Evolutionary conservation across 2,888 invertebrate species (phyloP).

Genomic region (Erynnis tages): DNA sequence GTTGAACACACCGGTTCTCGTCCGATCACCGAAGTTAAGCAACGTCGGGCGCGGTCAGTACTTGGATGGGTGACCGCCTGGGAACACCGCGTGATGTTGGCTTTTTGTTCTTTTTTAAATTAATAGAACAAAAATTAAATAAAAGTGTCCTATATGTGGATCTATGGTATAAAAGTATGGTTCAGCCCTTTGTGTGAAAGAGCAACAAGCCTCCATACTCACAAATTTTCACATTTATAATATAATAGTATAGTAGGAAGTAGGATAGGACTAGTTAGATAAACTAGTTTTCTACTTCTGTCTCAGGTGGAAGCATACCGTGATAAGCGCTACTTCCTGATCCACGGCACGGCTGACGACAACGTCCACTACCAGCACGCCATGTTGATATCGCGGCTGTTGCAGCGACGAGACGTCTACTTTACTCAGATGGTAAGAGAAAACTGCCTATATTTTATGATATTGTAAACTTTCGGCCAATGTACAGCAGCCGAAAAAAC

Average conservation of each 20-base stretch:
- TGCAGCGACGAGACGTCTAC: conserved; percentile 92
- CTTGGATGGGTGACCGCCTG: conserved; percentile 55
- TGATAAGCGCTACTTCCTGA: conserved; percentile 91
- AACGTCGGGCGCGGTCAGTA: conserved; percentile 43
- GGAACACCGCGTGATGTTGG: conserved; percentile 50
- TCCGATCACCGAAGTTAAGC: conserved; percentile 53
- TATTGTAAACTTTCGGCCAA: too few relatives aligned
- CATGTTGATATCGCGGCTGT: conserved; percentile 92
- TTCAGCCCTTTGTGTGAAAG: too few relatives aligned
- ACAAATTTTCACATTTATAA: too few relatives aligned
- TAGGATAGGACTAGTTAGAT: too few relatives aligned
- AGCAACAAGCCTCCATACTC: too few relatives aligned
- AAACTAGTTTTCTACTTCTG: too few relatives aligned
- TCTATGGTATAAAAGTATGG: too few relatives aligned
- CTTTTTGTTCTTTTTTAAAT: too few relatives aligned
- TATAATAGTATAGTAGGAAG: too few relatives aligned
- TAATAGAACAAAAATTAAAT: too few relatives aligned
- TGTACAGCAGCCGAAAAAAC: too few relatives aligned
- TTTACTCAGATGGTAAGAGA: conserved; percentile 92
- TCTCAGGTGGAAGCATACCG: conserved; percentile 69
- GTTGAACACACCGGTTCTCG: conserved; percentile 41
- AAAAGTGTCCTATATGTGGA: too few relatives aligned
- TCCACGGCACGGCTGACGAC: conserved; percentile 97
- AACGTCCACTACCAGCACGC: conserved; percentile 99
- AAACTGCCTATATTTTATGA: conserved; percentile 19